Evolutionary conservation across 2,888 invertebrate species (phyloP).

Genomic region (Trachelus iudaicus): DNA sequence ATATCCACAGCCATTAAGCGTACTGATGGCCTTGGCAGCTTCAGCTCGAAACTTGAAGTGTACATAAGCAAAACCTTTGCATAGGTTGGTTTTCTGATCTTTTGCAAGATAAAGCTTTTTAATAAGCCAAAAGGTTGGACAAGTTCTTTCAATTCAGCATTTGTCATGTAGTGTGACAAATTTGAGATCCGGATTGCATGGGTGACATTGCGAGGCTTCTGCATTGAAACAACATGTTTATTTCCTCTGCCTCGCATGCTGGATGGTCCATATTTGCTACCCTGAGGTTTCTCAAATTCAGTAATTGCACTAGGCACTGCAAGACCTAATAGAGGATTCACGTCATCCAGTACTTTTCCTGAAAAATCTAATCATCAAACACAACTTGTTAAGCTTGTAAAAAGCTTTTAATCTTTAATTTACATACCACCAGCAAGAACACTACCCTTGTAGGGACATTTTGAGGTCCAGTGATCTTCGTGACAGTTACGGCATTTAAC

Average conservation of each 20-base stretch:
- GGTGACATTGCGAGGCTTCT: slow-evolving; percentile 79
- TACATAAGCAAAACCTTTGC: slow-evolving; percentile 98
- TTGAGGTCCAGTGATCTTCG: slow-evolving; percentile 98
- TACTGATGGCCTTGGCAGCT: slow-evolving; percentile 91
- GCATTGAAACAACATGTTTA: slow-evolving; percentile 78
- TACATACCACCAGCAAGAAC: slow-evolving; percentile 73
- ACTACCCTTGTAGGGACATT: slow-evolving; percentile 97
- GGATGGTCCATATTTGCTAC: slow-evolving; percentile 88
- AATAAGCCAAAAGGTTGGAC: slow-evolving; percentile 95
- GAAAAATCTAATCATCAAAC: slow-evolving; percentile 3
- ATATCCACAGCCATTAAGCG: slow-evolving; percentile 93
- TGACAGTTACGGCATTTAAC: slow-evolving; percentile 91
- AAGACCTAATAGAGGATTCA: slow-evolving; percentile 53
- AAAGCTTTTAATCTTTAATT: background rate
- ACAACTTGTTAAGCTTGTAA: background rate
- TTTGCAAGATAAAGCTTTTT: slow-evolving; percentile 96
- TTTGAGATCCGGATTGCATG: slow-evolving; percentile 98
- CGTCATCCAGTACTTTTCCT: slow-evolving; percentile 62
- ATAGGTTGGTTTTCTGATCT: slow-evolving; percentile 87
- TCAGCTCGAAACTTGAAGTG: slow-evolving; percentile 93
- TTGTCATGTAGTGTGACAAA: slow-evolving; percentile 94
- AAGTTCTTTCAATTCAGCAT: slow-evolving; percentile 94
- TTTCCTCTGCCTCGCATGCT: slow-evolving; percentile 86
- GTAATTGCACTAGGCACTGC: slow-evolving; percentile 43
- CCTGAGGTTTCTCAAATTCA: slow-evolving; percentile 59